Evolutionary conservation across 2,113 vertebrate genomes (phyloP).

Genomic region (Elgaria multicarinata): DNA sequence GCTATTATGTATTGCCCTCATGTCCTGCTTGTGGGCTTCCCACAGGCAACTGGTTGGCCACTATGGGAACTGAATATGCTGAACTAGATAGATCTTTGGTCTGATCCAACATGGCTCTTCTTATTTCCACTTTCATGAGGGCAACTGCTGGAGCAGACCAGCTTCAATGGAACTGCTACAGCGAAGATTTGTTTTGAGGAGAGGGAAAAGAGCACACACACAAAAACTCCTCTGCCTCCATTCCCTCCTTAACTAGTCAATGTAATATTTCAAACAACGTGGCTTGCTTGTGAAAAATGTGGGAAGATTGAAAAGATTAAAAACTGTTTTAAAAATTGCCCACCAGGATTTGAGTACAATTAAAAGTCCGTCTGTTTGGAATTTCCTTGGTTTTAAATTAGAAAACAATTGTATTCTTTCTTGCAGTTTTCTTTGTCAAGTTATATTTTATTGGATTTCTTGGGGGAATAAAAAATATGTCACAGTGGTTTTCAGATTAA

Average conservation of each 20-base stretch:
- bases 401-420: background rate
- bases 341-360: background rate
- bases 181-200: background rate
- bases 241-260: background rate
- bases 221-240: background rate
- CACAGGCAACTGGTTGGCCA: background rate
- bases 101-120: background rate
- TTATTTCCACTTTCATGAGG: background rate
- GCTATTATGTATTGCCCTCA: background rate
- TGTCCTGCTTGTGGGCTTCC: background rate
- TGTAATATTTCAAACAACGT: background rate
- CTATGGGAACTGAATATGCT: background rate
- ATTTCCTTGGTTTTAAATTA: constrained; percentile 5
- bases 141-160: background rate
- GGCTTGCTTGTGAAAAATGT: background rate
- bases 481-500: constrained; percentile 23
- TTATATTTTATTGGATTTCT: background rate
- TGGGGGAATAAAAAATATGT: constrained; percentile 10
- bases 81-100: background rate
- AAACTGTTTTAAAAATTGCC: background rate
- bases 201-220: too few species aligned
- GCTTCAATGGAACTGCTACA: background rate
- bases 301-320: background rate
- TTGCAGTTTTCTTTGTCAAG: constrained; percentile 3
- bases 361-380: background rate